Evolutionary conservation across 2,888 invertebrate species (phyloP), one percentile per base, ranked within the genome.

Genomic region (Prosopocoilus inquinatus): DNA sequence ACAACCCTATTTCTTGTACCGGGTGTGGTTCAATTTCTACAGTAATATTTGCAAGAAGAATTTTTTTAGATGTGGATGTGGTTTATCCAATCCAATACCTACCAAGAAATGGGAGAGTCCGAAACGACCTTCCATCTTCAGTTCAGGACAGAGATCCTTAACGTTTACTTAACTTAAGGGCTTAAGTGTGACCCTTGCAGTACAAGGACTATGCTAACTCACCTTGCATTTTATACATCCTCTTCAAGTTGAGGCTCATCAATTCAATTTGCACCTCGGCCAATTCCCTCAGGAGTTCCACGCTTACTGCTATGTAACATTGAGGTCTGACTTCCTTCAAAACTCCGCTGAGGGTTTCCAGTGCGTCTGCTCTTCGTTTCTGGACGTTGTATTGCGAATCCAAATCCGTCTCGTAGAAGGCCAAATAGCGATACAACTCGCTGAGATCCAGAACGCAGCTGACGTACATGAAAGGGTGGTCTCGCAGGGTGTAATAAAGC

Each of bases 351-450:
- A 85, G 70, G 0, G 81, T 79, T 67, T 85, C 85, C 13, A 85
- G 68, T 13, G 84, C 80, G 48, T 84, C 84, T 1, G 82, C 82
- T 13, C 85, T 75, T 44, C 82, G 76, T 68, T 82, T 83, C 63
- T 84, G 84, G 15, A 84, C 79, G 57, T 75, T 80, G 66, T 85
- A 85, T 76, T 78, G 77, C 15, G 71, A 66, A 58, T 88, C 88
- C 39, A 86, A 78, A 67, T 86, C 85, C 36, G 81, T 78, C 72
- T 91, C 90, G 75, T 88, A 91, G 71, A 87, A 88, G 0, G 87
- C 84, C 49, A 91, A 76, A 66, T 83, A 81, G 63, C 85, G 83
- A 68, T 85, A 88, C 9, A 88, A 71, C 64, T 85, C 85, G 39
- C 87, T 87, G 43, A 83, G 70, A 67, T 85, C 84, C 59, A 84